Percentiles rank a stretch among this genome's conserved stretches.
Evolutionary conservation across 2,888 invertebrate species (phyloP).

Genomic region (Pyrrhosoma nymphula): DNA sequence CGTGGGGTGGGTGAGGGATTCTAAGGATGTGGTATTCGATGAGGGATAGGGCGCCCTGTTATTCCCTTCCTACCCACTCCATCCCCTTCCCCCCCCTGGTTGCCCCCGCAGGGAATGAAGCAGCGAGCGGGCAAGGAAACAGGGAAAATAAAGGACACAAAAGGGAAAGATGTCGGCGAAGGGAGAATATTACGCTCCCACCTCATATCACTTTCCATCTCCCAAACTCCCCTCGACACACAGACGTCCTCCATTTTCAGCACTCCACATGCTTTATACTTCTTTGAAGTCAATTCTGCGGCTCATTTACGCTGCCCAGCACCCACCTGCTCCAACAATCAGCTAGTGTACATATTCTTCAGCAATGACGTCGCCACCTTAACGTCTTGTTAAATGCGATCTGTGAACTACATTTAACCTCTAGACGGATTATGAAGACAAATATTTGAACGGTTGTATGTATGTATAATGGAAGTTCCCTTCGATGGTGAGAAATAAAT

Average conservation of each 20-base stretch:
- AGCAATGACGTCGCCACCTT: too few relatives aligned
- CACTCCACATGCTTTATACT: background rate
- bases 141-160: background rate
- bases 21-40: background rate
- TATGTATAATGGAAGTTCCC: too few relatives aligned
- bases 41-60: background rate
- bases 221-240: background rate
- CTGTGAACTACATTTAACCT: too few relatives aligned
- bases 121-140: background rate
- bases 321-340: too few relatives aligned
- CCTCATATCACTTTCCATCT: background rate
- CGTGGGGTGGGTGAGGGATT: background rate
- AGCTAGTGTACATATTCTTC: too few relatives aligned
- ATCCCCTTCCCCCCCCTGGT: too few relatives aligned
- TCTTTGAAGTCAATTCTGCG: background rate
- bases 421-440: too few relatives aligned
- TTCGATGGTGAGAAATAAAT: too few relatives aligned
- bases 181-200: background rate
- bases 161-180: background rate
- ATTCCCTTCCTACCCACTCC: background rate
- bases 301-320: too few relatives aligned
- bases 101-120: background rate
- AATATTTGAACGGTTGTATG: too few relatives aligned
- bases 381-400: too few relatives aligned
- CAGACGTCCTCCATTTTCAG: background rate